These are phyloP conservation scores for Limenitis camilla DNA, from an alignment of 2,888 invertebrate genomes.

Conservation along the genomic window DNA sequence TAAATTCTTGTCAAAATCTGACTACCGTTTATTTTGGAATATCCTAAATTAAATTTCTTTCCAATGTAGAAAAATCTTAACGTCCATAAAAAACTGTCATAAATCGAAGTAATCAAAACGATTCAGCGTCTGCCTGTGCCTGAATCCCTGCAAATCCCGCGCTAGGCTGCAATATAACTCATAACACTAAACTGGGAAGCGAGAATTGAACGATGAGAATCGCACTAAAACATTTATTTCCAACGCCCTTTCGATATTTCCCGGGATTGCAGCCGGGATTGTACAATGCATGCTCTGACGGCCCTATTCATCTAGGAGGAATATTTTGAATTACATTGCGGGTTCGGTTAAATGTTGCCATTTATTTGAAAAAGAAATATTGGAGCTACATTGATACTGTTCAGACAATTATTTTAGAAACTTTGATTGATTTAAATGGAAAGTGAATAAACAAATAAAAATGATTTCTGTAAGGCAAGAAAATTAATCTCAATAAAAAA, in stretches of 20 bases:
- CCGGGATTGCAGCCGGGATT: constrained; percentile 24
- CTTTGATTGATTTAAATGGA: too few relatives aligned
- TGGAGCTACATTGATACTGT: background rate
- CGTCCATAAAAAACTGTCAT: background rate
- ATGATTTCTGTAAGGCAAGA: too few relatives aligned
- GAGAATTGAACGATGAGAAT: constrained; percentile 30
- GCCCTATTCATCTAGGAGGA: constrained; percentile 7
- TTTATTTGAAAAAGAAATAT: constrained; percentile 8
- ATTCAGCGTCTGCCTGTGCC: background rate
- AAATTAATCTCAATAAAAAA: too few relatives aligned
- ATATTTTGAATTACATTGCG: constrained; percentile 2
- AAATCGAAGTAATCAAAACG: constrained; percentile 4
- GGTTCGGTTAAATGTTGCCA: background rate
- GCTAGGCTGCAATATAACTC: constrained; percentile 17
- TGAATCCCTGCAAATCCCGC: constrained; percentile 12
- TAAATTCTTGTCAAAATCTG: too few relatives aligned
- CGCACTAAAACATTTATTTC: constrained; percentile 28
- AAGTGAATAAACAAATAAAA: too few relatives aligned
- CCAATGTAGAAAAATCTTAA: too few relatives aligned
- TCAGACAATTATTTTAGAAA: too few relatives aligned
- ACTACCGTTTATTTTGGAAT: too few relatives aligned
- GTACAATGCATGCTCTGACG: constrained; percentile 16
- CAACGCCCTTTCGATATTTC: constrained; percentile 3
- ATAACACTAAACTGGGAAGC: constrained; percentile 19
- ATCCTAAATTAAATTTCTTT: too few relatives aligned